Evolutionary conservation across 2,888 invertebrate species (phyloP).

Genomic region (Lucinisca nassula): DNA sequence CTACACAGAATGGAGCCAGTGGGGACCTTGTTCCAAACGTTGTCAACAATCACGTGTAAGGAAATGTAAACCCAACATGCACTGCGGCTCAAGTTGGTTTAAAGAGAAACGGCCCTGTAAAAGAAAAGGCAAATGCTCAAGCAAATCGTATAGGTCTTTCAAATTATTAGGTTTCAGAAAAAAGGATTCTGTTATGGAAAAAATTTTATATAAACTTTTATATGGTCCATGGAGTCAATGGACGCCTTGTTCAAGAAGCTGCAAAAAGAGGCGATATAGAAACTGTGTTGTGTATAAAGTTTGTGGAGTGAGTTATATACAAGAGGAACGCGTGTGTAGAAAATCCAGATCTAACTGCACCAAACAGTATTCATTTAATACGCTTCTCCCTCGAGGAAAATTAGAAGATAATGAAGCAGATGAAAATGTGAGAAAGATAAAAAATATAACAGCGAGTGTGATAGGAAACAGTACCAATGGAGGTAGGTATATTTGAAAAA

Average conservation of each 20-base stretch:
- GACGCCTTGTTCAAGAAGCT: conserved; percentile 94
- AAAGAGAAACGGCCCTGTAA: conserved; percentile 84
- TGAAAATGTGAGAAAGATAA: conserved; percentile 28
- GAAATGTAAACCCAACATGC: conserved; percentile 74
- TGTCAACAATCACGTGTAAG: conserved; percentile 86
- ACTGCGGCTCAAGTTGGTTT: conserved; percentile 83
- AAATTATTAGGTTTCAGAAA: conserved; percentile 75
- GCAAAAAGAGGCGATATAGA: conserved; percentile 93
- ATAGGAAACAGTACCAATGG: neutral
- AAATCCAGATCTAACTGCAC: conserved; percentile 95
- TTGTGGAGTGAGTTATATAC: conserved; percentile 93
- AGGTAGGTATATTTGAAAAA: too few relatives aligned
- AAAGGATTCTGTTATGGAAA: conserved; percentile 77
- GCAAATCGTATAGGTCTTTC: conserved; percentile 71
- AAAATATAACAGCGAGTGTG: conserved; percentile 16
- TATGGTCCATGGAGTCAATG: conserved; percentile 93
- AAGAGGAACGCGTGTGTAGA: conserved; percentile 95
- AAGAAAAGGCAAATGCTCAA: conserved; percentile 70
- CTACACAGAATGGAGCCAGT: conserved; percentile 84
- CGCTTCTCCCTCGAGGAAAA: conserved; percentile 28
- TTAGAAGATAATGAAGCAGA: neutral
- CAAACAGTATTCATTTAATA: conserved; percentile 69
- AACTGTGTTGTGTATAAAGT: conserved; percentile 92
- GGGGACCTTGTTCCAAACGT: conserved; percentile 83
- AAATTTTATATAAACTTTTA: conserved; percentile 84